A percentile compares a stretch with the other conserved stretches of the same genome.
These are phyloP conservation scores for Diabrotica undecimpunctata DNA, from an alignment of 1,140 invertebrate species.

Conservation along the genomic window DNA sequence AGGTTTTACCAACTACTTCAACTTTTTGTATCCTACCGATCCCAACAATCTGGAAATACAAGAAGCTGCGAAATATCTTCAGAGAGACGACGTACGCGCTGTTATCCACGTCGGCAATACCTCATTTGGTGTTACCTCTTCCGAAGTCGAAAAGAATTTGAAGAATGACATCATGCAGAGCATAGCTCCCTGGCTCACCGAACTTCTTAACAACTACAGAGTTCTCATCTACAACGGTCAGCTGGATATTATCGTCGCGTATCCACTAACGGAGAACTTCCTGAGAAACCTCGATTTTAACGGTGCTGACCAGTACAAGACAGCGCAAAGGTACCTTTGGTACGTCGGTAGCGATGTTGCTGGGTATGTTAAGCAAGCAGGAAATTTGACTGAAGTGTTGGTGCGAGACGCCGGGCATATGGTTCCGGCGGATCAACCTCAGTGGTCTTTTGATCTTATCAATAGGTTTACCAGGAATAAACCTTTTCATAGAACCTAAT, in stretches of 20 bases:
- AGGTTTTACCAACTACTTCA: conserved; percentile 65
- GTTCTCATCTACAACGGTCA: conserved; percentile 78
- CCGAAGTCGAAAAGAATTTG: conserved; percentile 63
- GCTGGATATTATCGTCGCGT: conserved; percentile 80
- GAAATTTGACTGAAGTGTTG: conserved; percentile 71
- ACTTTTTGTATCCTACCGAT: conserved; percentile 59
- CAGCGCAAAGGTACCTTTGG: conserved; percentile 61
- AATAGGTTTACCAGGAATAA: conserved; percentile 66
- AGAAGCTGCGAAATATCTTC: conserved; percentile 55
- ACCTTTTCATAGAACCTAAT: conserved; percentile 40
- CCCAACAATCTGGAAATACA: conserved; percentile 36
- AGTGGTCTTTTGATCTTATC: conserved; percentile 71
- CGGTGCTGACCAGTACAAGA: conserved; percentile 59
- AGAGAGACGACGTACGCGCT: conserved; percentile 53
- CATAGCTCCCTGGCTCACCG: conserved; percentile 69
- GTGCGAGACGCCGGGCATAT: conserved; percentile 78
- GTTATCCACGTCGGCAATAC: conserved; percentile 53
- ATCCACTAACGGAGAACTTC: conserved; percentile 71
- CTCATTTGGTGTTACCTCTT: conserved; percentile 50
- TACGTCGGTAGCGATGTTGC: conserved; percentile 63
- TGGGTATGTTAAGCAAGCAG: conserved; percentile 67
- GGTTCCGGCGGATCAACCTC: conserved; percentile 74
- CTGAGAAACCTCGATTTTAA: conserved; percentile 63
- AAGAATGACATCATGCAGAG: conserved; percentile 80
- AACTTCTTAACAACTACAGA: conserved; percentile 64